Base-by-base conservation (phyloP, 2,113 vertebrate genomes). In the Barnardius zonarius region DNA sequence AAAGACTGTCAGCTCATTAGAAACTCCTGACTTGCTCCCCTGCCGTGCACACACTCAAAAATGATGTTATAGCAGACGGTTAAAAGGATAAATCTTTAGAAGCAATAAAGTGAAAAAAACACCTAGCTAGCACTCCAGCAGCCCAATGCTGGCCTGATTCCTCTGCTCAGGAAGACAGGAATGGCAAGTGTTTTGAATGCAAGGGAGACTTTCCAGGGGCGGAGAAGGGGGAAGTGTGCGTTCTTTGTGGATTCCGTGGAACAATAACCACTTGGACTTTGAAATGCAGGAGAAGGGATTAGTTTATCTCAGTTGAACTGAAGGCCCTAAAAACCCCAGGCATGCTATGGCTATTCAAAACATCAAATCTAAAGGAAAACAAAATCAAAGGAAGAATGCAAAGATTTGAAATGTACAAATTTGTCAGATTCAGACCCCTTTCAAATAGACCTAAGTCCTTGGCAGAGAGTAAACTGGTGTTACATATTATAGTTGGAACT, bases 221-320 rank as follows among this genome's bases (percentile, higher is more conserved):
- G 22, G 14, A 19, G 33, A 8, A 6, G 9, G 7, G 4, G 4
- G 11, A 51, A 17, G 3, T 8, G 5, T 10, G 25, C 13, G n/a
- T 23, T 67, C 25, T 66, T 87, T 54, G 49, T 54, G 46, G 72
- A 37, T 86, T 95, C 19, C 0, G 0, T 24, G 33, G 30, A 83
- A 63, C 22, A 43, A 25, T 2, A 74, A 63, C 68, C 20, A n/a
- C 14, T 78, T 43, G 44, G 61, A 72, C 69, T 80, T 92, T 41
- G 66, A 92, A 96, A 79, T 57, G 41, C 22, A 82, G 49, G 39
- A 44, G 23, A 72, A 17, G 17, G 3, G 9, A 51, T 72, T 74
- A 9, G 55, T 82, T 88, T 73, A 75, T 73, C 35, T 55, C 64
- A 23, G 68, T 84, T 52, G 37, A 81, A 69, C 31, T 37, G 76